Percentiles rank a stretch among this genome's conserved stretches.
Evolutionary conservation across 35 echinoderm and acorn worm species (phyloP).

Genomic region (Anneissia japonica): DNA sequence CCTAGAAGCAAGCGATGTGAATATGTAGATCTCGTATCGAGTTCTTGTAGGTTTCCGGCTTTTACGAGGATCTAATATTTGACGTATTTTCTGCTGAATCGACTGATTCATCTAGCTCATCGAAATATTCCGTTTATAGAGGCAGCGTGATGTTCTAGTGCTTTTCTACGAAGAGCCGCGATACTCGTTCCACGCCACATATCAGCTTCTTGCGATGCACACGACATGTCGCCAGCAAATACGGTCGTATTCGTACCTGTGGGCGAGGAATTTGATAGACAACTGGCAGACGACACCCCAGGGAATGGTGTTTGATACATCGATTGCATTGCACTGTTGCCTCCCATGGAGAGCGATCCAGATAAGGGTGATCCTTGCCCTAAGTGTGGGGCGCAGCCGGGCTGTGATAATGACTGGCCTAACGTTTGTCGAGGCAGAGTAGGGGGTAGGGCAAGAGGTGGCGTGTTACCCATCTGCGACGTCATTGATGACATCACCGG

Average conservation of each 20-base stretch:
- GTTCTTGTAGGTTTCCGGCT: neutral
- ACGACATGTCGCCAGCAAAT: conserved; percentile 50
- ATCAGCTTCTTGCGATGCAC: conserved; percentile 50
- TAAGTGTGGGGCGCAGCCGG: conserved; percentile 33
- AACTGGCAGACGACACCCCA: conserved; percentile 55
- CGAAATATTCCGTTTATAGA: conserved; percentile 93
- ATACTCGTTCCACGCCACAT: conserved; percentile 98
- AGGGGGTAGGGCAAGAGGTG: conserved; percentile 71
- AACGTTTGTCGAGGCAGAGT: conserved; percentile 85
- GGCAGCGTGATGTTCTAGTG: conserved; percentile 82
- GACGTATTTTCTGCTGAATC: neutral
- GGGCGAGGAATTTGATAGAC: conserved; percentile 37
- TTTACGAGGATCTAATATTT: neutral
- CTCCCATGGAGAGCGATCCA: conserved; percentile 46
- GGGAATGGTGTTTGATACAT: conserved; percentile 90
- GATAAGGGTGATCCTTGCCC: conserved; percentile 40
- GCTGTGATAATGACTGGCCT: conserved; percentile 71
- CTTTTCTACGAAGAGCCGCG: conserved; percentile 87
- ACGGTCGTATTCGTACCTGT: conserved; percentile 47
- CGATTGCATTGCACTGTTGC: conserved; percentile 80
- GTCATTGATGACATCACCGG: conserved; percentile 61
- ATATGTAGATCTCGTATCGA: neutral
- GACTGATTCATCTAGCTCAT: conserved; percentile 29
- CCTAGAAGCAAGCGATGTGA: neutral
- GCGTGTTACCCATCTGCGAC: conserved; percentile 67